These are phyloP conservation scores for Morone saxatilis DNA, from an alignment of 2,113 vertebrate genomes.

Conservation along the genomic window DNA sequence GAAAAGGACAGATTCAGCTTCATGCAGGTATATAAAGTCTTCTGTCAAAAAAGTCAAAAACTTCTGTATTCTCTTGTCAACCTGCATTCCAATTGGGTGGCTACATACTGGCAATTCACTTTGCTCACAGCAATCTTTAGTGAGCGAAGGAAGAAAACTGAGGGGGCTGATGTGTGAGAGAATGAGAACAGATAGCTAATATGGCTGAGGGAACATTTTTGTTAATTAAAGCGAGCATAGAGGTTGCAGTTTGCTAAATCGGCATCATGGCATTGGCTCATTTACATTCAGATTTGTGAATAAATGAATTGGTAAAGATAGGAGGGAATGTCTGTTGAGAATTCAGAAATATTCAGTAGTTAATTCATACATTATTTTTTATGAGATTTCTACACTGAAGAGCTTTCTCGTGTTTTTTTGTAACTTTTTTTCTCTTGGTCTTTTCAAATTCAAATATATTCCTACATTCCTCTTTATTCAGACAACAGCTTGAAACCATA, in stretches of 20 bases:
- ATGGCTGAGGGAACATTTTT: neutral
- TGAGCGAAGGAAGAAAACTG: neutral
- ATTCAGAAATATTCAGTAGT: slow-evolving; percentile 1
- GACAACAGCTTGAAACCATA: neutral
- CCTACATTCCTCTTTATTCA: neutral
- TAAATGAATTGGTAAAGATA: neutral
- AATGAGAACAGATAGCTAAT: slow-evolving; percentile 15
- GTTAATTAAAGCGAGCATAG: neutral
- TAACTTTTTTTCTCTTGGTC: neutral
- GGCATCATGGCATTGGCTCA: slow-evolving; percentile 3
- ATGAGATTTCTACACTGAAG: neutral
- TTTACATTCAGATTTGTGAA: neutral
- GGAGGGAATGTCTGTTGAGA: neutral
- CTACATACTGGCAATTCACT: neutral
- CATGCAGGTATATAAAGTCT: neutral
- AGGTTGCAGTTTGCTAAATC: slow-evolving; percentile 1
- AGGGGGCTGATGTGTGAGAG: slow-evolving; percentile 21
- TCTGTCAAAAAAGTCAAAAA: neutral
- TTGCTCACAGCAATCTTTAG: slow-evolving; percentile 5
- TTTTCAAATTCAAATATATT: neutral
- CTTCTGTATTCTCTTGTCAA: slow-evolving; percentile 7
- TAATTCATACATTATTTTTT: neutral
- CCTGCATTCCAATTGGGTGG: neutral
- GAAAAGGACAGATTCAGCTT: neutral
- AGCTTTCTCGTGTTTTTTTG: neutral